Conservation (phyloP, 2,113 vertebrate species). For the Varanus komodoensis region DNA sequence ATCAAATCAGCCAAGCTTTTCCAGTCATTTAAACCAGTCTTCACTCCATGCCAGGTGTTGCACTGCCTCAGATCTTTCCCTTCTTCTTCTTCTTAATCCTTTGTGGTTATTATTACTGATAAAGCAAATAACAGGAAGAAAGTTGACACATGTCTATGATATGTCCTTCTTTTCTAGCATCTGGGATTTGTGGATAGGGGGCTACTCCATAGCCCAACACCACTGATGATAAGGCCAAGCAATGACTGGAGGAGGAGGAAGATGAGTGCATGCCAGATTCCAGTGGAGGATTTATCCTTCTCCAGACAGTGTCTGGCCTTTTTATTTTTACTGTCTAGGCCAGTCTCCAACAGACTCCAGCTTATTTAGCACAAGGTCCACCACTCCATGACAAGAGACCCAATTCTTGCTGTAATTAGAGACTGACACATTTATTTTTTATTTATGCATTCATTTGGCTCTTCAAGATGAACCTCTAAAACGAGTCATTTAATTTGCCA, state of each 20-base stretch:
- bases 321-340: constrained; percentile 62
- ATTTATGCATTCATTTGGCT: constrained; percentile 74
- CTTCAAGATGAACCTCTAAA: constrained; percentile 61
- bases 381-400: constrained; percentile 61
- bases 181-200: constrained; percentile 45
- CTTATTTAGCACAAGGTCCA: constrained; percentile 68
- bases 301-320: constrained; percentile 51
- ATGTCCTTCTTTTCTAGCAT: constrained; percentile 51
- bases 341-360: constrained; percentile 46
- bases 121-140: constrained; percentile 72
- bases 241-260: background rate
- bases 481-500: constrained; percentile 69
- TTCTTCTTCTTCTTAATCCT: constrained; percentile 59
- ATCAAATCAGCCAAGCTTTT: constrained; percentile 90
- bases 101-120: constrained; percentile 72
- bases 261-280: background rate
- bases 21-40: constrained; percentile 82
- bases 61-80: constrained; percentile 71
- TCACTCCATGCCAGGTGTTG: constrained; percentile 74
- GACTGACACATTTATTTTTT: constrained; percentile 74
- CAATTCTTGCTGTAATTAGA: constrained; percentile 71
- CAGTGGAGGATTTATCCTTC: constrained; percentile 61
- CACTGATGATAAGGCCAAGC: background rate
- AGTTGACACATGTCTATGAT: constrained; percentile 58
- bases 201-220: constrained; percentile 34